Evolutionary conservation across 2,113 vertebrate species (phyloP), one percentile per base, ranked within the genome.

Genomic region (Scytalopus superciliaris): DNA sequence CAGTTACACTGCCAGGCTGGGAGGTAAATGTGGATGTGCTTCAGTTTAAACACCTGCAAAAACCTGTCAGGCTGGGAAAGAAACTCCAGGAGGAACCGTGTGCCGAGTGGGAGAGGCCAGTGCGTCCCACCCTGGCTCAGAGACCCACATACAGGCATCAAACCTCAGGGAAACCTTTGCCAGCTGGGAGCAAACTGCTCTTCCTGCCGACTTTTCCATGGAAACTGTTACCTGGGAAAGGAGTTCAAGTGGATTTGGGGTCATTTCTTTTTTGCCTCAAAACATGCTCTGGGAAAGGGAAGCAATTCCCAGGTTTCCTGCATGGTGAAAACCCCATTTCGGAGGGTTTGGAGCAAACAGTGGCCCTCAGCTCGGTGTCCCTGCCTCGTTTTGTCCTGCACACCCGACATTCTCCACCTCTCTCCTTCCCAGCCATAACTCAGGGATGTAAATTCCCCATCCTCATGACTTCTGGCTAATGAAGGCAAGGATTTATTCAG

Each of bases 251-350:
- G 9, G 8, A 0, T 47, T 44, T 81, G 24, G 30, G 28, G 40
- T 47, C 0, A 3, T 52, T 78, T 37, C 2, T 8, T 35, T 49
- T 37, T 35, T 23, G 3, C 19, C 83, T 73, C 39, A 9, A 17
- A 18, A 15, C 16, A 0, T 4, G 12, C 2, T 13, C 44, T 33
- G 24, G 12, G 8, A 16, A 91, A 86, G 14, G 31, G 53, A 85
- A 84, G 39, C 30, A 85, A 70, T 37, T 72, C 33, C 27, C 11
- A 18, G 30, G 55, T 70, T 79, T 62, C 49, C 63, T 53, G 33
- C 68, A 1, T 0, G 6, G 31, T 5, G 49, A 37, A 79, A 76
- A 0, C 4, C 12, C 12, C 2, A 0, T 52, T 87, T 74, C 39
- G 53, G 77, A 56, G 77, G 60, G 24, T 80, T 33, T 75, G 63